Conservation (phyloP, 2,888 invertebrate species). For the Troglohyphantes excavatus region DNA sequence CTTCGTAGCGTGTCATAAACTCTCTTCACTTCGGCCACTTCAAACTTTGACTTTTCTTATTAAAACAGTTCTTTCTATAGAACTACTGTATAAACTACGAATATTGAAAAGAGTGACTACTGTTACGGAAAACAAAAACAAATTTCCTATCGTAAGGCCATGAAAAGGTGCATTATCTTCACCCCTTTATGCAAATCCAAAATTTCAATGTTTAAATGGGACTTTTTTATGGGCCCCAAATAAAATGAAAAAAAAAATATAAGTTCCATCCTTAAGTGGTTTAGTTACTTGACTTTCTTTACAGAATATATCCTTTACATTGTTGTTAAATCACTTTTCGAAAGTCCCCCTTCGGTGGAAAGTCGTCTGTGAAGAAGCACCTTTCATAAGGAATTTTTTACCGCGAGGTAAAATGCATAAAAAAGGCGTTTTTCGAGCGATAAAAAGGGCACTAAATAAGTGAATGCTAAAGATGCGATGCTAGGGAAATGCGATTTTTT, state of each 20-base stretch:
- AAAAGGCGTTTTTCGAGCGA: neutral
- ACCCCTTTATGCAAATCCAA: constrained; percentile 32
- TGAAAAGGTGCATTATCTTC: constrained; percentile 5
- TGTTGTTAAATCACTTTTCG: constrained; percentile 46
- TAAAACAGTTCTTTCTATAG: neutral
- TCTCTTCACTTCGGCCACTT: neutral
- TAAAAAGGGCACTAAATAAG: neutral
- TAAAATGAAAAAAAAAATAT: constrained; percentile 13
- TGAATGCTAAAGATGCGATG: neutral
- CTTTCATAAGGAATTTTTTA: constrained; percentile 4
- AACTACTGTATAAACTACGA: constrained; percentile 22
- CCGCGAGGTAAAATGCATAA: neutral
- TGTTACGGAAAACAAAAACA: neutral
- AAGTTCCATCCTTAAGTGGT: neutral
- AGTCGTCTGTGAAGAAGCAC: neutral
- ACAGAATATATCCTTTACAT: constrained; percentile 20
- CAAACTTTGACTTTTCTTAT: neutral
- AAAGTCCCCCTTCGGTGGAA: neutral
- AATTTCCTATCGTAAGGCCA: neutral
- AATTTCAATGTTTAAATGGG: neutral
- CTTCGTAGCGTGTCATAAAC: neutral
- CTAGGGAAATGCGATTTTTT: neutral
- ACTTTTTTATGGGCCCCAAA: constrained; percentile 15
- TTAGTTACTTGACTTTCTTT: constrained; percentile 40
- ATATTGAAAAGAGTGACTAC: neutral